A percentile compares a stretch with the other conserved stretches of the same genome.
Conservation (phyloP, 2,113 vertebrate genomes). For the Oophaga pumilio region DNA sequence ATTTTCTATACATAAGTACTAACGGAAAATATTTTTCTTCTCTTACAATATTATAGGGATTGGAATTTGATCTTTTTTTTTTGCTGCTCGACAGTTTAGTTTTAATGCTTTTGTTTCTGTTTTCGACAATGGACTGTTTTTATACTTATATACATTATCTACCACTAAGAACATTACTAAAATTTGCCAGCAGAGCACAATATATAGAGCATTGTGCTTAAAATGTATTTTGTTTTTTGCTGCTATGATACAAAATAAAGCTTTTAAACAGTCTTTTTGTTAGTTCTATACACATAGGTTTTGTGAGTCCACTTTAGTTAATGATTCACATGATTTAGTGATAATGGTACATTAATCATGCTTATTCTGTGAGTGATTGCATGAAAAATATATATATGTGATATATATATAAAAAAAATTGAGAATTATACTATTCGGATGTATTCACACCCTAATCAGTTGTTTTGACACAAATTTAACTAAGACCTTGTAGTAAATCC, state of each 20-base stretch:
- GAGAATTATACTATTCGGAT: too few species aligned
- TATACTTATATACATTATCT: background rate
- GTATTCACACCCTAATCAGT: too few species aligned
- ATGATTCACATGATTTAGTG: too few species aligned
- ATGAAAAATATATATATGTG: too few species aligned
- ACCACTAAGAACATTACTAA: background rate
- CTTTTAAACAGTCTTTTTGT: background rate
- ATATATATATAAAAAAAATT: too few species aligned
- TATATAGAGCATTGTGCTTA: background rate
- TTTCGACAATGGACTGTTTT: background rate
- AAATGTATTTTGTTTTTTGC: background rate
- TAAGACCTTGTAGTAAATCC: too few species aligned
- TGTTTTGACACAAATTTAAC: too few species aligned
- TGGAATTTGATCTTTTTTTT: background rate
- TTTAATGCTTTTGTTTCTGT: background rate
- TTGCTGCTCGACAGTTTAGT: background rate
- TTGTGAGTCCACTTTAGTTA: too few species aligned
- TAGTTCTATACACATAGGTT: too few species aligned
- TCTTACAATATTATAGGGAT: background rate
- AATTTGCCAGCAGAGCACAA: background rate
- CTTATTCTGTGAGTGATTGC: too few species aligned
- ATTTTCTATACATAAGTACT: conserved; percentile 26
- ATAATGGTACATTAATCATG: too few species aligned
- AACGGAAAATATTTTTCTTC: background rate
- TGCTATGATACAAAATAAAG: background rate